Conservation (phyloP, 2,113 vertebrate species). For the Cavia porcellus region DNA sequence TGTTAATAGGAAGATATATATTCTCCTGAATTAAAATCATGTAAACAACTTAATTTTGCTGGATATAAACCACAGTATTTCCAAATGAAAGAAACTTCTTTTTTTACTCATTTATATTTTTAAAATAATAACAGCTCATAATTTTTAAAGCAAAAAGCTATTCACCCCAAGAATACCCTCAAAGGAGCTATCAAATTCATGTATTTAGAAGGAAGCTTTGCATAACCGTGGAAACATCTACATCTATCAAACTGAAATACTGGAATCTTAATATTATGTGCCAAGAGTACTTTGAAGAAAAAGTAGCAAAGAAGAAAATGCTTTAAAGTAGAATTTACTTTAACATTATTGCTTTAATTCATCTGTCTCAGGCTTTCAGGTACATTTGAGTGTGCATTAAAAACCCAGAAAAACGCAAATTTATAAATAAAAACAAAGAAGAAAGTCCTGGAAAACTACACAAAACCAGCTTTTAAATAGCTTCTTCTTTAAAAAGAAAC, state of each 20-base stretch:
- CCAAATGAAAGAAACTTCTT: constrained; percentile 29
- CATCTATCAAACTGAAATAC: neutral
- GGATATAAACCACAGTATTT: constrained; percentile 47
- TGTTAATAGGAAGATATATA: constrained; percentile 78
- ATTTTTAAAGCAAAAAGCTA: neutral
- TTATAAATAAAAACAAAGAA: constrained; percentile 68
- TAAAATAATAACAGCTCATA: constrained; percentile 5
- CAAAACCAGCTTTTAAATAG: constrained; percentile 64
- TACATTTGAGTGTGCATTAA: constrained; percentile 43
- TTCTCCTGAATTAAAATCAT: constrained; percentile 65
- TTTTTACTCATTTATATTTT: neutral
- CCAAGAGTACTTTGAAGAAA: constrained; percentile 53
- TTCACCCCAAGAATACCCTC: neutral
- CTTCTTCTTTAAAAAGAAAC: constrained; percentile 59
- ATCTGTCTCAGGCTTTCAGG: constrained; percentile 41
- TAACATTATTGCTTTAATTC: constrained; percentile 61
- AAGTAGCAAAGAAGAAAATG: constrained; percentile 60
- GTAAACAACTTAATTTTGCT: constrained; percentile 72
- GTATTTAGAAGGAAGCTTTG: constrained; percentile 46
- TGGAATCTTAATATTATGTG: constrained; percentile 47
- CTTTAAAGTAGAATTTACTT: constrained; percentile 31
- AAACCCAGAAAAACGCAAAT: constrained; percentile 67
- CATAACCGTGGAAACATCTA: constrained; percentile 2
- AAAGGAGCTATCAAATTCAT: neutral
- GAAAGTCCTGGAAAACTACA: constrained; percentile 51